Percentiles rank a stretch among this genome's conserved stretches.
These are phyloP conservation scores for Himantopus leucocephalus DNA, from an alignment of 2,113 vertebrate genomes.

Conservation along the genomic window DNA sequence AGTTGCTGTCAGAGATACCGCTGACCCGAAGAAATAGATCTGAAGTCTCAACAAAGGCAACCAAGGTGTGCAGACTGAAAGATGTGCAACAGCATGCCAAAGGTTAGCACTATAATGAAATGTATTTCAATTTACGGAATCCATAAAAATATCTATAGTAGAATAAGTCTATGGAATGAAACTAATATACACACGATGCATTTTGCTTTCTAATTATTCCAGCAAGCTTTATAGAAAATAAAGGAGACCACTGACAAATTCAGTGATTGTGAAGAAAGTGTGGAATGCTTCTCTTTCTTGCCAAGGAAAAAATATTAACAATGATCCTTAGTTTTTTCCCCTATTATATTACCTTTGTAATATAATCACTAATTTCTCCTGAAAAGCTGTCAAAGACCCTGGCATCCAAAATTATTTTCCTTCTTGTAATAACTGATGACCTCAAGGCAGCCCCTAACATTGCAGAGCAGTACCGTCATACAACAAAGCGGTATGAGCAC, in stretches of 20 bases:
- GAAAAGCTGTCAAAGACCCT: not conserved
- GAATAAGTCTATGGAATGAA: not conserved
- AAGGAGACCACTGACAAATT: not conserved
- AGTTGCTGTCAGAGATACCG: slow-evolving; percentile 66
- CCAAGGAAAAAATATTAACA: not conserved
- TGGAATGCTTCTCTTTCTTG: not conserved
- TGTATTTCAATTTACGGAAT: not conserved
- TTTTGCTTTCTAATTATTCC: not conserved
- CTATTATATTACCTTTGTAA: not conserved
- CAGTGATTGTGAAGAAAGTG: not conserved
- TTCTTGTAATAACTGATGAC: not conserved
- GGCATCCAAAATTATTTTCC: not conserved
- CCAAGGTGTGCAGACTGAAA: not conserved
- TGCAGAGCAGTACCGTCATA: not conserved
- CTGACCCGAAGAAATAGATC: slow-evolving; percentile 1
- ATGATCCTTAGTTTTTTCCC: not conserved
- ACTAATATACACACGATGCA: not conserved
- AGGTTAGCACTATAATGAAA: not conserved
- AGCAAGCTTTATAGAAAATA: not conserved
- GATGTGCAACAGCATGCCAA: not conserved
- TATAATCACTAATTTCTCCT: not conserved
- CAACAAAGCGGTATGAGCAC: not conserved
- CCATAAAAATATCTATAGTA: not conserved
- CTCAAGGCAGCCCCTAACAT: not conserved
- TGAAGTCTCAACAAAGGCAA: not conserved